A percentile compares a stretch with the other conserved stretches of the same genome.
phyloP scores from a whole-genome alignment of 2,797 vertebrate species.

The Artibeus jamaicensis region DNA sequence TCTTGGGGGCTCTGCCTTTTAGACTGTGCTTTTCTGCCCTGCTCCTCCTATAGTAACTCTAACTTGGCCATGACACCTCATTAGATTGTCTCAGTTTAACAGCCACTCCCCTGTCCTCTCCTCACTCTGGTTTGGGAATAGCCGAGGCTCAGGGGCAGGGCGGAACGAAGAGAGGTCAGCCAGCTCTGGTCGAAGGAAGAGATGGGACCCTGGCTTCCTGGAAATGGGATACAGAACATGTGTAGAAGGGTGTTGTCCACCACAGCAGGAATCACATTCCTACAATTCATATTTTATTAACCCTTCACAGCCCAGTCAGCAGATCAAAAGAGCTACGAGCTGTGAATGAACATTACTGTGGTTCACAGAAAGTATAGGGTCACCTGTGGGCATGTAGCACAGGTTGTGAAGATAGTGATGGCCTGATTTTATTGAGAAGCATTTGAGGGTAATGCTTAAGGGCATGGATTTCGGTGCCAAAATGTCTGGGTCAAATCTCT shows the following conservation, averaged over 20 bases:
- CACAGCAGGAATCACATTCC: background rate
- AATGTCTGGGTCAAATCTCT: background rate
- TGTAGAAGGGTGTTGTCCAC: background rate
- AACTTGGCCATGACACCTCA: background rate
- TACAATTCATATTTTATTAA: background rate
- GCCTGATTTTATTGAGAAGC: background rate
- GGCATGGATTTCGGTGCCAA: background rate
- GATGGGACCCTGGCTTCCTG: background rate
- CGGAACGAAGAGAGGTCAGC: background rate
- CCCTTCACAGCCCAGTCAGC: background rate
- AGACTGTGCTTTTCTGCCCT: background rate
- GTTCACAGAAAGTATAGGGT: background rate
- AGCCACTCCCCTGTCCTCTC: background rate
- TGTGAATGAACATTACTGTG: background rate
- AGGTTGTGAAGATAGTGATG: background rate
- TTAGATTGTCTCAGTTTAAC: background rate
- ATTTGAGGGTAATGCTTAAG: background rate
- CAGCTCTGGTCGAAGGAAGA: background rate
- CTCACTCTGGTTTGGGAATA: background rate
- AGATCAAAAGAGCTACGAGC: background rate
- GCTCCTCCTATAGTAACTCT: background rate
- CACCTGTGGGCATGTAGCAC: background rate
- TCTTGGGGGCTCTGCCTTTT: background rate
- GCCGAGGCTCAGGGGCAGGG: background rate
- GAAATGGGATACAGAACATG: background rate